phyloP scores from a whole-genome alignment of 1,140 invertebrate species.

The Diploscapter pachys region DNA sequence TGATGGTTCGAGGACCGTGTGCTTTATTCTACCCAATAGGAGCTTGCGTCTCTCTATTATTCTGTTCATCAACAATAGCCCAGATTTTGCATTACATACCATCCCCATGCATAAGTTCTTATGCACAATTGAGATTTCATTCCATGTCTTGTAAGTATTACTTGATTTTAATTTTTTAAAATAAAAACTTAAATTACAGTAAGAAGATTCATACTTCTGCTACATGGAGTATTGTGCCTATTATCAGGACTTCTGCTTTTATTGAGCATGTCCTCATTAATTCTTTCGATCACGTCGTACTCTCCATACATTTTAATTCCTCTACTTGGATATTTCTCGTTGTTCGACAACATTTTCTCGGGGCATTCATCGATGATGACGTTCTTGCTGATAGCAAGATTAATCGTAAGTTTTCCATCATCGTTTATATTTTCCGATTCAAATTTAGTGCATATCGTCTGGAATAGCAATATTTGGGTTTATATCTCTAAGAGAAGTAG shows the following conservation, averaged over 20 bases:
- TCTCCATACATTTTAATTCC: constrained; percentile 13
- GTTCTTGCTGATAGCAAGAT: constrained; percentile 8
- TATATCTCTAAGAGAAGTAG: constrained; percentile 13
- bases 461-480: background rate
- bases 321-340: constrained; percentile 9
- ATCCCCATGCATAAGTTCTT: constrained; percentile 18
- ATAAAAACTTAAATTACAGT: constrained; percentile 11
- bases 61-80: constrained; percentile 11
- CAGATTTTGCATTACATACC: constrained; percentile 31
- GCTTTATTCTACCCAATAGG: constrained; percentile 23
- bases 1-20: constrained; percentile 12
- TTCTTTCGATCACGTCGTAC: constrained; percentile 15
- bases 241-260: constrained; percentile 5
- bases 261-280: constrained; percentile 13
- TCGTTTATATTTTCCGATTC: background rate
- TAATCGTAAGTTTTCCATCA: constrained; percentile 18
- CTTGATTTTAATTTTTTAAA: background rate
- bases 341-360: constrained; percentile 16
- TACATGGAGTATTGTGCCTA: constrained; percentile 5
- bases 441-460: constrained; percentile 3
- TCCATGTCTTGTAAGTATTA: constrained; percentile 16
- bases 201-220: constrained; percentile 8
- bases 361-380: constrained; percentile 26
- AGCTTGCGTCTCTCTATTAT: constrained; percentile 15
- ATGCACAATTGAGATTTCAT: constrained; percentile 14